phyloP scores from a whole-genome alignment of 2,113 vertebrate genomes.

The Callionymus lyra region DNA sequence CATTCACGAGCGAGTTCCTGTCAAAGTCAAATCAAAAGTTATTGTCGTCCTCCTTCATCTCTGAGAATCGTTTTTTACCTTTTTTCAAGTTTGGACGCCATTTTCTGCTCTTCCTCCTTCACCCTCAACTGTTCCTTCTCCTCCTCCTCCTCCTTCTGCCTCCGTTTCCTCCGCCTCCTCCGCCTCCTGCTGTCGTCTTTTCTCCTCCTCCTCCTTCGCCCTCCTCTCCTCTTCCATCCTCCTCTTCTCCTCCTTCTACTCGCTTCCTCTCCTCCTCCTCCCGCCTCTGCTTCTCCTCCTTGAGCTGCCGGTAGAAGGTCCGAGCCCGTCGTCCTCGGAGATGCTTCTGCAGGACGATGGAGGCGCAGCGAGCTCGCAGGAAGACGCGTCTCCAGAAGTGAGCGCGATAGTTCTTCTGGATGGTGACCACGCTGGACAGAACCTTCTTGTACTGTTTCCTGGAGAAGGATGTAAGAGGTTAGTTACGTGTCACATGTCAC shows the following conservation, averaged over 20 bases:
- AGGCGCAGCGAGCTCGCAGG: slow-evolving; percentile 66
- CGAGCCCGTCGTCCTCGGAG: slow-evolving; percentile 74
- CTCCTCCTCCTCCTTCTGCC: slow-evolving; percentile 21
- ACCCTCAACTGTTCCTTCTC: slow-evolving; percentile 27
- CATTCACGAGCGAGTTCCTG: slow-evolving; percentile 45
- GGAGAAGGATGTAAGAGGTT: neutral
- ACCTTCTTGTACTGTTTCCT: slow-evolving; percentile 81
- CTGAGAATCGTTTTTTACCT: slow-evolving; percentile 17
- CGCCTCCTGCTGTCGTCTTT: slow-evolving; percentile 13
- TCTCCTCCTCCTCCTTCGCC: slow-evolving; percentile 58
- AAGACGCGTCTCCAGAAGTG: slow-evolving; percentile 75
- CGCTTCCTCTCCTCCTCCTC: slow-evolving; percentile 57
- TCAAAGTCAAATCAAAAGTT: slow-evolving; percentile 8
- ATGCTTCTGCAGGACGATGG: slow-evolving; percentile 78
- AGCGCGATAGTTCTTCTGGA: slow-evolving; percentile 85
- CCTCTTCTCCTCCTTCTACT: slow-evolving; percentile 45
- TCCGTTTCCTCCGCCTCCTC: slow-evolving; percentile 19
- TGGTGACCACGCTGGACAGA: slow-evolving; percentile 70
- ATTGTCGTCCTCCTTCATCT: neutral
- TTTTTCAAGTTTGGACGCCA: slow-evolving; percentile 24
- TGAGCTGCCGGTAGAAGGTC: slow-evolving; percentile 62
- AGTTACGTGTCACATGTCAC: no score
- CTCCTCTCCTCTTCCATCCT: slow-evolving; percentile 38
- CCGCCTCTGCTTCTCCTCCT: slow-evolving; percentile 60
- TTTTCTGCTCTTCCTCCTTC: slow-evolving; percentile 30